Conservation (phyloP, 2,797 vertebrate species). For the Anguilla megastoma region DNA sequence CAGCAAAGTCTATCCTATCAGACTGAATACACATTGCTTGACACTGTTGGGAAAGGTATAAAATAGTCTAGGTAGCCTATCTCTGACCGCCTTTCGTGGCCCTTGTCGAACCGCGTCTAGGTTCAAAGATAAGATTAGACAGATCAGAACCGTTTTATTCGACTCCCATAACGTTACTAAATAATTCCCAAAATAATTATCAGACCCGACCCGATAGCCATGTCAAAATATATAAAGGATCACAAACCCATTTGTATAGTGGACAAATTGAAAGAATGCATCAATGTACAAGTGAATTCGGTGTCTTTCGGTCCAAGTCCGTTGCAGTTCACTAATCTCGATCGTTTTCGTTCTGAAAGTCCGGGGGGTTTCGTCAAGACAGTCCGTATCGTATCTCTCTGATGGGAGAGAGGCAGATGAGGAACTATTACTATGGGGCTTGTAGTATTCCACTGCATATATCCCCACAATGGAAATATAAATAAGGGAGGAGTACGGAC, state of each 20-base stretch:
- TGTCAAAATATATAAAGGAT: conserved; percentile 74
- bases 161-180: conserved; percentile 54
- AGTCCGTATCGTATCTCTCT: conserved; percentile 81
- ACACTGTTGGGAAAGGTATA: conserved; percentile 64
- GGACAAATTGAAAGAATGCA: conserved; percentile 59
- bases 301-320: conserved; percentile 63
- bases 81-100: conserved; percentile 54
- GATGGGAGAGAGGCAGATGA: conserved; percentile 70
- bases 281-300: conserved; percentile 63
- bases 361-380: conserved; percentile 74
- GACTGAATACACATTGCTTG: conserved; percentile 53
- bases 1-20: conserved; percentile 65
- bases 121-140: conserved; percentile 58
- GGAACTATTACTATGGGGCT: conserved; percentile 58
- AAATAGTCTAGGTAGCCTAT: conserved; percentile 40
- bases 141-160: conserved; percentile 55
- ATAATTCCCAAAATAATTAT: conserved; percentile 67
- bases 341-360: conserved; percentile 80
- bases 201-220: conserved; percentile 63
- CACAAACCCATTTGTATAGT: conserved; percentile 73
- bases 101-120: conserved; percentile 60
- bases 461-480: conserved; percentile 40
- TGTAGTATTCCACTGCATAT: conserved; percentile 59
- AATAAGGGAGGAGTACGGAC: conserved; percentile 71
- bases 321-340: conserved; percentile 73